These are phyloP conservation scores for Discoglossus pictus DNA, from an alignment of 2,797 vertebrate species.

Conservation along the genomic window DNA sequence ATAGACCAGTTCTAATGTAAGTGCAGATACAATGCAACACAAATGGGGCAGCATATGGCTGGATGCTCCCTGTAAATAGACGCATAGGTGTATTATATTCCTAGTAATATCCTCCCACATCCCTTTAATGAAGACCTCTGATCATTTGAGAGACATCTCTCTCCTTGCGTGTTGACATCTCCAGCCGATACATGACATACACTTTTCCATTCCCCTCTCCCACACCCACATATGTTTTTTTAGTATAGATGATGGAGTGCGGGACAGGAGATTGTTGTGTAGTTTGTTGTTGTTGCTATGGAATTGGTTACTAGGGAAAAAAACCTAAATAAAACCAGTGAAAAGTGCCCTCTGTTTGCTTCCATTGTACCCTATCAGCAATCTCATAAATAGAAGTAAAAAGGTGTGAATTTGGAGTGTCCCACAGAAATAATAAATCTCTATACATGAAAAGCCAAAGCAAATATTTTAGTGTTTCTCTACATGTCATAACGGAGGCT, in stretches of 20 bases:
- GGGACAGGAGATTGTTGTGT: neutral
- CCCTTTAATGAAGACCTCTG: too few species aligned
- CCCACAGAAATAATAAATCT: neutral
- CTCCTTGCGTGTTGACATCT: too few species aligned
- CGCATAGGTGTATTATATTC: too few species aligned
- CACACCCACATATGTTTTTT: neutral
- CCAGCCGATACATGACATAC: slow-evolving; percentile 27
- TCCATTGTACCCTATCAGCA: neutral
- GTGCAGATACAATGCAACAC: too few species aligned
- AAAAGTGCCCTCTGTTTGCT: neutral
- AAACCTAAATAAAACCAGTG: too few species aligned
- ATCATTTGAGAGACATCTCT: too few species aligned
- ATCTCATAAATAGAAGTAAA: slow-evolving; percentile 3
- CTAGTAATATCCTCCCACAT: too few species aligned
- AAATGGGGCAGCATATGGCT: too few species aligned
- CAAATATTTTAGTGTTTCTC: neutral
- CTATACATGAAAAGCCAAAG: neutral
- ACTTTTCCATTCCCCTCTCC: slow-evolving; percentile 38
- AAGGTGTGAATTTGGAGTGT: neutral
- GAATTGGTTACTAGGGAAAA: slow-evolving; percentile 2
- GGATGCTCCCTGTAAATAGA: too few species aligned
- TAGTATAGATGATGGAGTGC: neutral
- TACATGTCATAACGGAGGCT: too few species aligned
- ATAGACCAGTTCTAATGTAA: too few species aligned
- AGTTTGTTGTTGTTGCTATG: slow-evolving; percentile 19